Percentiles rank a stretch among this genome's conserved stretches.
Evolutionary conservation across 2,888 invertebrate species (phyloP).

Genomic region (Trichogramma evanescens): DNA sequence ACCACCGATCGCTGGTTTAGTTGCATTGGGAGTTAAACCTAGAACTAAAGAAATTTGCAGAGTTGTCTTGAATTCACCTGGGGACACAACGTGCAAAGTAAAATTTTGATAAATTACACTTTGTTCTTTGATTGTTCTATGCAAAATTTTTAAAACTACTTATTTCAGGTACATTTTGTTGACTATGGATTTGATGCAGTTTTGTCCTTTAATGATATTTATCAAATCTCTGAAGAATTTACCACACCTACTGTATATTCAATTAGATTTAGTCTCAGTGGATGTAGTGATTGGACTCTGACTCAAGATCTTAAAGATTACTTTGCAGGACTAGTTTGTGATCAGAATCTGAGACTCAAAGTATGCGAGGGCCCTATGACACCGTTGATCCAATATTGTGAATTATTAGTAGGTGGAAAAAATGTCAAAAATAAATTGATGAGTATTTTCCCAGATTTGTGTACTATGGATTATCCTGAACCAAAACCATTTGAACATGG

Average conservation of each 20-base stretch:
- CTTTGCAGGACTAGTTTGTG: conserved; percentile 64
- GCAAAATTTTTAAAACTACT: neutral
- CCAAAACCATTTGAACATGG: conserved; percentile 25
- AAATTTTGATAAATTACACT: neutral
- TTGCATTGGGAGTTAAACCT: conserved; percentile 68
- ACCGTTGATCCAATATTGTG: conserved; percentile 68
- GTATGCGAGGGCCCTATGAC: conserved; percentile 65
- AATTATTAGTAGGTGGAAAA: conserved; percentile 55
- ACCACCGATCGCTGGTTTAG: conserved; percentile 67
- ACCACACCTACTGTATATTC: conserved; percentile 69
- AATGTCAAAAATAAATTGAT: conserved; percentile 57
- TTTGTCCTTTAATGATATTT: conserved; percentile 64
- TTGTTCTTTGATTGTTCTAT: too few relatives aligned
- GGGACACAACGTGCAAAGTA: conserved; percentile 62
- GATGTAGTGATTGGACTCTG: conserved; percentile 54
- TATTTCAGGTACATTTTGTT: conserved; percentile 58
- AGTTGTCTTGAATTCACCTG: conserved; percentile 68
- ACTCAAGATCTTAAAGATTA: conserved; percentile 59
- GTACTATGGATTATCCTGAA: conserved; percentile 25
- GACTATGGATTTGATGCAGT: conserved; percentile 75
- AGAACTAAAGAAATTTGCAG: conserved; percentile 65
- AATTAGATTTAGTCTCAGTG: conserved; percentile 65
- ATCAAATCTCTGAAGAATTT: conserved; percentile 67
- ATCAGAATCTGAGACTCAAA: conserved; percentile 58
- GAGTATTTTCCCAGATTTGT: conserved; percentile 31